Evolutionary conservation across 1,140 invertebrate genomes (phyloP).

Genomic region (Saxidomus purpurata): DNA sequence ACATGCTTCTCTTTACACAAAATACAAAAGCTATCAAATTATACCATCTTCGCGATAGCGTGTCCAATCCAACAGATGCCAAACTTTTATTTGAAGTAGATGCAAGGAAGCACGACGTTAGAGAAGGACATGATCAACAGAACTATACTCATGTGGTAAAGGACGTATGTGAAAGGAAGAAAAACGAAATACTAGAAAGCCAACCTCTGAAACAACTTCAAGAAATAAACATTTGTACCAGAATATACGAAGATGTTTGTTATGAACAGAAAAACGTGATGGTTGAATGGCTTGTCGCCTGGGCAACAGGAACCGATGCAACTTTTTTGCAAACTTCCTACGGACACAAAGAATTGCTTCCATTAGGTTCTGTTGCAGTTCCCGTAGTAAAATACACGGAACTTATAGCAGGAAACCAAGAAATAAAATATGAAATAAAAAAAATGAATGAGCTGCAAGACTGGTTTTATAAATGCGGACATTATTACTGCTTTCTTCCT

Average conservation of each 20-base stretch:
- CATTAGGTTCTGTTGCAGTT: constrained; percentile 70
- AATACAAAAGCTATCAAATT: constrained; percentile 72
- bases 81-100: constrained; percentile 36
- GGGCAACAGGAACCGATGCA: constrained; percentile 67
- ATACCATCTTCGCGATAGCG: constrained; percentile 66
- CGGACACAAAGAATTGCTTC: constrained; percentile 52
- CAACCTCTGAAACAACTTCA: not conserved
- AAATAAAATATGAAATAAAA: not conserved
- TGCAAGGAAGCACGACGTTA: too few relatives aligned
- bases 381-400: too few relatives aligned
- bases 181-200: too few relatives aligned
- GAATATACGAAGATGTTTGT: too few relatives aligned
- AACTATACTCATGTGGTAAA: too few relatives aligned
- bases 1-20: constrained; percentile 78
- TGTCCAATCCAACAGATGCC: not conserved
- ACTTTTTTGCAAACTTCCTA: constrained; percentile 2
- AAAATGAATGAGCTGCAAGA: not conserved
- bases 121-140: too few relatives aligned
- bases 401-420: not conserved
- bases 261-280: not conserved
- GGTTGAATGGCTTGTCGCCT: constrained; percentile 73
- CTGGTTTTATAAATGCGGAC: constrained; percentile 72
- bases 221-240: too few relatives aligned
- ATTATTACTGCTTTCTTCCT: constrained; percentile 75
- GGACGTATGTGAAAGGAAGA: too few relatives aligned